Evolutionary conservation across 2,888 invertebrate species (phyloP), one percentile per base, ranked within the genome.

Genomic region (Meganola albula): DNA sequence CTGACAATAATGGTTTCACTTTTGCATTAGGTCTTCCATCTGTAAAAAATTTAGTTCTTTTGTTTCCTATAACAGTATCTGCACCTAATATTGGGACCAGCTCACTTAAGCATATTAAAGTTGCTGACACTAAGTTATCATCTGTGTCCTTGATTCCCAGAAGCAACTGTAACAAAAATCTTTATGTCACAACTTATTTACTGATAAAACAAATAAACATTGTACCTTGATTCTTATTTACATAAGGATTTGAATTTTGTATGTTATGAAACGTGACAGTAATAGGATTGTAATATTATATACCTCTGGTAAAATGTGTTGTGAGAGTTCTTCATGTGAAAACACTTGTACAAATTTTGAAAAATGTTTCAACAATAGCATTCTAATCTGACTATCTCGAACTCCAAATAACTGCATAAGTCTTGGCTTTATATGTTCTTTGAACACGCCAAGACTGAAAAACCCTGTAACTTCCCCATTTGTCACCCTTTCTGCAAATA

Each of bases 71-170:
- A 1, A 97, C 95, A 10, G 91, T 88, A n/a, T 91, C 88, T 8
- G 95, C 92, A 8, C 97, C 97, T 30, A 96, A 82, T 43, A 96
- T 88, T 1, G 95, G 93, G 12, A 97, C 93, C 35, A 97, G 76
- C 58, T 94, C 93, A 35, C 96, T 95, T 36, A 97, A 74, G 31
- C 93, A 93, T 34, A 90, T 88, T 27, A 97, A 79, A 7, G 96
- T 96, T 37, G 91, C 90, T 12, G 93, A 89, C 1, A 97, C 97
- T 40, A 97, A 78, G 32, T 88, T 87, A 67, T 97, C 95, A 72
- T 95, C 93, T 1, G 90, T 91, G 63, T 97, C 97, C 69, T 94
- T 93, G 49, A 97, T 92, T 2, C 96, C 97, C 18, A 95, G 88
- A 21, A 96, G 84, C 30, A 97, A 76, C 90, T 93, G 75, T 31